Conservation (phyloP, 2,113 vertebrate species). For the Tricholaema leucomelas region DNA sequence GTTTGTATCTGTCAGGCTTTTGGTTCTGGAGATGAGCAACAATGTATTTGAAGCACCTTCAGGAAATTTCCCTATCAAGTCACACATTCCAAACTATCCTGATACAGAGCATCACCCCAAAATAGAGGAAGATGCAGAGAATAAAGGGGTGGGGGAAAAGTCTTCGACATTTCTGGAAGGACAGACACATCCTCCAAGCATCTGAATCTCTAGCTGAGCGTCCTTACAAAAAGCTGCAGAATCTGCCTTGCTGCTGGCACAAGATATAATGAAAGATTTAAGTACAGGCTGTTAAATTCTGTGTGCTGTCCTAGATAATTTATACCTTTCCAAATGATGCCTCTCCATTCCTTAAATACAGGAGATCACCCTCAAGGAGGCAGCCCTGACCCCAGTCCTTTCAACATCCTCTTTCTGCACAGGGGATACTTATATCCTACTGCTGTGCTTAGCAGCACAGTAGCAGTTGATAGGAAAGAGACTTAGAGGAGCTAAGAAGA, state of each 20-base stretch:
- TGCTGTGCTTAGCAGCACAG: background rate
- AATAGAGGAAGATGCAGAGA: background rate
- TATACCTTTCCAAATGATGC: conserved; percentile 61
- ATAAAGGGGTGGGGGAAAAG: background rate
- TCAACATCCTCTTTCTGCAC: conserved; percentile 5
- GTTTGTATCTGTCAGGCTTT: background rate
- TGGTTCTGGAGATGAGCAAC: background rate
- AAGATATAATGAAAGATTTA: conserved; percentile 52
- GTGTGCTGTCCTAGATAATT: conserved; percentile 39
- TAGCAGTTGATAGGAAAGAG: background rate
- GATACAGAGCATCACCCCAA: background rate
- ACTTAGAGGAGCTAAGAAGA: background rate
- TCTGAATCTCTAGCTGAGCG: background rate
- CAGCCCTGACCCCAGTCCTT: conserved; percentile 40
- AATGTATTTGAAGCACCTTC: background rate
- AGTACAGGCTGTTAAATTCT: conserved; percentile 49
- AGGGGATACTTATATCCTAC: background rate
- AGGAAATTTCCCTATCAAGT: background rate
- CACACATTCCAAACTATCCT: background rate
- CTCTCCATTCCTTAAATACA: background rate
- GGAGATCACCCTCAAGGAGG: conserved; percentile 16
- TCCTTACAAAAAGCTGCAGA: conserved; percentile 17
- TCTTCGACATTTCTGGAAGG: background rate
- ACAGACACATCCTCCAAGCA: background rate
- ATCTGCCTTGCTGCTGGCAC: background rate